A percentile compares a stretch with the other conserved stretches of the same genome.
Evolutionary conservation across 2,113 vertebrate genomes (phyloP).

Genomic region (Struthidea cinerea): DNA sequence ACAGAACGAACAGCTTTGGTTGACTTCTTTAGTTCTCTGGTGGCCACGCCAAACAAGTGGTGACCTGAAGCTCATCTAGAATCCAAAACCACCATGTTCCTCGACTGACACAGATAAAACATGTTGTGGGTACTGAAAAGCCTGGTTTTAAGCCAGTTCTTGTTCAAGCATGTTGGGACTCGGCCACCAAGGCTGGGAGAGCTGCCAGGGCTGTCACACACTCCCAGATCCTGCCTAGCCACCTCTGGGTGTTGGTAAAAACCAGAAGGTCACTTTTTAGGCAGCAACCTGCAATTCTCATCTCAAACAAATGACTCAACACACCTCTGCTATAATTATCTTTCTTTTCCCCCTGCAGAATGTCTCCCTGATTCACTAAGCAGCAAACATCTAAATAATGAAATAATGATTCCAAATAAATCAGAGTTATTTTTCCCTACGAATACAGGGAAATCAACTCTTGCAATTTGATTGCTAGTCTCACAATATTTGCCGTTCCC

Average conservation of each 20-base stretch:
- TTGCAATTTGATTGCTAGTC: background rate
- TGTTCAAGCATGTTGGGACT: background rate
- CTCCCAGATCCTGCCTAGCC: background rate
- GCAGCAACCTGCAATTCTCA: background rate
- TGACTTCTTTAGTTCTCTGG: background rate
- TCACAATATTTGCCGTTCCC: background rate
- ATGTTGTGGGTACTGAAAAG: background rate
- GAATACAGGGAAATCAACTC: background rate
- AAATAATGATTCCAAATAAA: constrained; percentile 20
- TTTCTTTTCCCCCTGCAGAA: background rate
- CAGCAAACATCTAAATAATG: constrained; percentile 20
- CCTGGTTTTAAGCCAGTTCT: background rate
- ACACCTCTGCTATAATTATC: background rate
- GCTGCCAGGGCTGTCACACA: background rate
- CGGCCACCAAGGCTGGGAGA: rapidly evolving
- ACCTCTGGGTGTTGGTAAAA: background rate
- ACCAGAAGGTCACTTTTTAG: background rate
- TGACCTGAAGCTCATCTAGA: background rate
- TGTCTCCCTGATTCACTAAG: background rate
- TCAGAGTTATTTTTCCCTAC: background rate
- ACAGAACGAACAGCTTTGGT: background rate
- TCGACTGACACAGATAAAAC: background rate
- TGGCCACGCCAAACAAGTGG: background rate
- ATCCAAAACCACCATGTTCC: background rate
- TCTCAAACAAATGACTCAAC: background rate